Evolutionary conservation across 1,140 invertebrate species (phyloP), one percentile per base, ranked within the genome.

Genomic region (Ceratina japonica): DNA sequence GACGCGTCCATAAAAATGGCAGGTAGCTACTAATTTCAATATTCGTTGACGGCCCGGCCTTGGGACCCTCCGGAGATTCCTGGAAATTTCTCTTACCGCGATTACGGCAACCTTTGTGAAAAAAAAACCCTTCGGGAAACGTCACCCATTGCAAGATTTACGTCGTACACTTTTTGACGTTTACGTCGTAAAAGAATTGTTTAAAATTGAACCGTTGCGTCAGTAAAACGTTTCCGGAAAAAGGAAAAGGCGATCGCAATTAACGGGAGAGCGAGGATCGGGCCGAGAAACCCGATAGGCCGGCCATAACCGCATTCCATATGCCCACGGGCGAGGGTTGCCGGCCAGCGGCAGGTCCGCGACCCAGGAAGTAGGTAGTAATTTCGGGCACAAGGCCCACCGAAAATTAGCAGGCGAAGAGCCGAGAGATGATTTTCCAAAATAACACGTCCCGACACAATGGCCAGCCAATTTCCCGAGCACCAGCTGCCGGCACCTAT

Each of bases 401-500:
- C 76, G 65, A 89, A 44, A 92, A 92, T 92, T 92, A 91, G 90
- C 91, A 87, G 86, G 83, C 87, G 88, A 91, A 90, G 88, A 87
- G 80, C 82, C 80, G 84, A 87, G 86, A 86, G 87, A 90, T 91
- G 89, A 90, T 91, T 91, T 92, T 91, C 90, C 88, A 89, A 91
- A 92, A 90, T 90, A 91, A 90, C 83, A 87, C 82, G 82, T 81
- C 73, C 78, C 75, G 82, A 79, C 80, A 89, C 86, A 89, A 90
- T 88, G 80, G 75, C 68, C 75, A 80, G 84, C 74, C 85, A 89
- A 88, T 90, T 84, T 91, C 86, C 88, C 88, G 88, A 70, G 81
- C 70, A 88, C 90, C 91, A 92, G 90, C 90, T 92, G 91, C 88
- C 81, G 85, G 86, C 84, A 86, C 86, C 87, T 90, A 90, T 90